Evolutionary conservation across 1,140 invertebrate genomes (phyloP), one percentile per base, ranked within the genome.

Genomic region (Aphaenogaster rudis): DNA sequence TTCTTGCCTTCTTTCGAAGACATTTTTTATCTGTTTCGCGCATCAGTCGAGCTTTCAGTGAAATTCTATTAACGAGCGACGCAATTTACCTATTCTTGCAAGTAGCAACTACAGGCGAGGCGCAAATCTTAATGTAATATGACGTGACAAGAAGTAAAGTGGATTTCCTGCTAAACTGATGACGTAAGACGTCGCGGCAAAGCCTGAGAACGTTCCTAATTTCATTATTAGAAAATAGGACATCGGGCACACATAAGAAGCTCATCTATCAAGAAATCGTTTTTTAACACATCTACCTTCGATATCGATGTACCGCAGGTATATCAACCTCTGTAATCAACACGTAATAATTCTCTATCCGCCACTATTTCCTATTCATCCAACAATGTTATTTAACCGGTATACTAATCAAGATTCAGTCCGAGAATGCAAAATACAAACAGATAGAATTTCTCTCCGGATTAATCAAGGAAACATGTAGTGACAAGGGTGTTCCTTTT

Each of bases 161-260:
- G 80, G 80, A 84, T 84, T 84, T 84, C 57, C 69, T 50, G 69
- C 54, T 82, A 82, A 79, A 82, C 54, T 45, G 42, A 33, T 76
- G 69, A 84, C 69, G 69, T 61, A 84, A 84, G 80, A 74, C 48
- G 64, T 81, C 64, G 57, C 69, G 57, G 69, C 69, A 39, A 76
- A 84, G 80, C 80, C 80, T 63, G 69, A 63, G 80, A 61, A 74
- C 69, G 39, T 74, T 63, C 52, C 80, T 84, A 84, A 84, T 84
- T 84, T 76, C 80, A 50, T 84, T 84, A 84, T 63, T 84, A 76
- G 69, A 84, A 82, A 82, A 82, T 82, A 82, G 67, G 69, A 82
- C 52, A 59, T 48, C 52, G 21, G 45, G 54, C 28, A 42, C n/a
- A 84, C 17, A 39, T 63, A 84, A 84, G 42, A 74, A 76, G 52